Conservation (phyloP, 1,140 invertebrate genomes). For the Drosophila repleta region DNA sequence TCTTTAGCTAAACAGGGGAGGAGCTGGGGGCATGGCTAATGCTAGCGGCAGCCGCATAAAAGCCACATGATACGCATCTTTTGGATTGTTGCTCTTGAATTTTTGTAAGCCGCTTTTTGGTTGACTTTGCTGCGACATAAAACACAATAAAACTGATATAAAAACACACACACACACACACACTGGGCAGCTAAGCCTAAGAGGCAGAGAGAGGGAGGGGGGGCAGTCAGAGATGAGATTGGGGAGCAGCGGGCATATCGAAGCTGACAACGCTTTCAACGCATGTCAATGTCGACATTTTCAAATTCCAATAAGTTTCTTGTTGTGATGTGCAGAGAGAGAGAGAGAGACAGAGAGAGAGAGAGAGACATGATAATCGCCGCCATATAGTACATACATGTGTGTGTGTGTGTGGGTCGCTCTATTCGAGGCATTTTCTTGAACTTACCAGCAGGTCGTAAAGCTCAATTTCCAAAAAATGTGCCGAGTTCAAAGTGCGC, state of each 20-base stretch:
- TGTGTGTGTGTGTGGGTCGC: not conserved
- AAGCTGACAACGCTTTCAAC: slow-evolving; percentile 61
- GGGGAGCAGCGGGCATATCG: not conserved
- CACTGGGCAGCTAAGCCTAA: not conserved
- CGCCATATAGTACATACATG: not conserved
- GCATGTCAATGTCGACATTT: slow-evolving; percentile 52
- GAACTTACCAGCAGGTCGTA: slow-evolving; percentile 41
- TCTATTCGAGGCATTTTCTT: not conserved
- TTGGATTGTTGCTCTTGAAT: slow-evolving; percentile 65
- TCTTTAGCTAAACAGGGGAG: slow-evolving; percentile 18
- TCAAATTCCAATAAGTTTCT: slow-evolving; percentile 68
- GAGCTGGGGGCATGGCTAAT: slow-evolving; percentile 15
- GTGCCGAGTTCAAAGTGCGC: not conserved
- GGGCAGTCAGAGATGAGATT: not conserved
- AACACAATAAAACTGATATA: slow-evolving; percentile 68
- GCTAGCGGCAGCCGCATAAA: slow-evolving; percentile 38
- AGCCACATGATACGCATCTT: slow-evolving; percentile 66
- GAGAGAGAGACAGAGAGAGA: not conserved
- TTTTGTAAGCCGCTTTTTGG: slow-evolving; percentile 67
- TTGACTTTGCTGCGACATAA: slow-evolving; percentile 61
- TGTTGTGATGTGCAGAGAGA: slow-evolving; percentile 11
- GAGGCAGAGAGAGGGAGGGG: not conserved
- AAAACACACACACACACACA: slow-evolving; percentile 2
- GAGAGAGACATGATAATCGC: slow-evolving; percentile 4
- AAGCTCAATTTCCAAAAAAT: slow-evolving; percentile 23